Evolutionary conservation across 2,888 invertebrate species (phyloP), one percentile per base, ranked within the genome.

Genomic region (Lumbricus terrestris): DNA sequence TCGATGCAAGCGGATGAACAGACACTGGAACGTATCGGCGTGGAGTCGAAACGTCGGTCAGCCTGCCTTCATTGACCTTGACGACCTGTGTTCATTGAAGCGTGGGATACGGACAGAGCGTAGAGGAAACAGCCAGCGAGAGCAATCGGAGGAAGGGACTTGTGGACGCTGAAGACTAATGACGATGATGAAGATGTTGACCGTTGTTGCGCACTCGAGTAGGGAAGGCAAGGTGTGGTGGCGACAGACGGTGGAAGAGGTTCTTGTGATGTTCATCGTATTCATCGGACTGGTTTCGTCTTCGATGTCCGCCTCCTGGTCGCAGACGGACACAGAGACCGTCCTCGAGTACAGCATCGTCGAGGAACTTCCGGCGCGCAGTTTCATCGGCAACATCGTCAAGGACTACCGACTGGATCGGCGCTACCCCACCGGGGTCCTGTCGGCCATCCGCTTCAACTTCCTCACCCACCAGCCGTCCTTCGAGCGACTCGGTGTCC

Each of bases 381-480:
- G 34, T 85, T 37, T 37, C 35, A 37, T 85, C 85, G 85, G 85
- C 13, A 85, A 85, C 85, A 85, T 85, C 34, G 85, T 85, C 85
- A 85, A 33, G 37, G 85, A 85, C 85, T 85, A 35, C 37, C 8
- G 29, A 8, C 85, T 85, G 85, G 85, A 85, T 23, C 85, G 34
- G 3, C 34, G 37, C 20, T 85, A 85, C 85, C 37, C 85, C 13
- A 34, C 11, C 20, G 85, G 35, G 20, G 15, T 85, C 34, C 85
- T 85, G 35, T 34, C 85, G 20, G 34, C 34, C 13, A 85, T 85
- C 34, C 85, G 85, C 35, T 85, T 85, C 85, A 85, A 85, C 85
- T 34, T 85, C 35, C 37, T 85, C 85, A 35, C 85, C 5, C 34
- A 85, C 16, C 69, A 29, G 29, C 85, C 85, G 85, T 85, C 85